Evolutionary conservation across 2,888 invertebrate genomes (phyloP), one percentile per base, ranked within the genome.

Genomic region (Chorisops tibialis): DNA sequence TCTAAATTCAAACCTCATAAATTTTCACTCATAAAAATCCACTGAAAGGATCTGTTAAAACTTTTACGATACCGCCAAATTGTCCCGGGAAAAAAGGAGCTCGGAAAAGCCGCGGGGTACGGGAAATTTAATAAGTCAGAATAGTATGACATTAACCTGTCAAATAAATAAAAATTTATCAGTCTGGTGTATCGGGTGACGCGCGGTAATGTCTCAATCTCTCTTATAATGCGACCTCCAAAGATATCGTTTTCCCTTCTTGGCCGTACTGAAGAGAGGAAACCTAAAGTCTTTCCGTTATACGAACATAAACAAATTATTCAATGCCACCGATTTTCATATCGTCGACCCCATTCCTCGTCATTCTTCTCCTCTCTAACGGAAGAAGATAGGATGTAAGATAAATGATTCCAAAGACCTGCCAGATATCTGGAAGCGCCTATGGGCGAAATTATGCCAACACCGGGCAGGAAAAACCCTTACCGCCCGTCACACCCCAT

Each of bases 81-180:
- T 50, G 18, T 19, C 43, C 18, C 16, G 39, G 39, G 39, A 39
- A 43, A 18, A 12, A 43, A n/a, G 16, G 16, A 9, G 19, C 16
- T 16, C 11, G 43, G 12, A 9, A 19, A 16, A 43, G 9, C 43
- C 43, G 43, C 16, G 18, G 19, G 22, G 48, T 45, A 21, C 37
- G 47, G 35, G 38, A n/a, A 61, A 59, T 63, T 63, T 63, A 65
- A 65, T 65, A 63, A 65, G 62, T 62, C 60, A 59, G 38, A 43
- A 35, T 45, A 49, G 62, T 61, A 50, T 63, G 65, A 65, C 63
- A 63, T 65, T 63, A 63, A 63, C 65, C 63, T 65, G 63, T 65
- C 63, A 65, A 65, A 63, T 65, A 65, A 65, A 65, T 63, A 65
- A 65, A 65, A 65, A 65, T 65, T 65, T 65, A 65, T 65, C 62